Conservation (phyloP, 2,888 invertebrate genomes). For the Synergus japonicus region DNA sequence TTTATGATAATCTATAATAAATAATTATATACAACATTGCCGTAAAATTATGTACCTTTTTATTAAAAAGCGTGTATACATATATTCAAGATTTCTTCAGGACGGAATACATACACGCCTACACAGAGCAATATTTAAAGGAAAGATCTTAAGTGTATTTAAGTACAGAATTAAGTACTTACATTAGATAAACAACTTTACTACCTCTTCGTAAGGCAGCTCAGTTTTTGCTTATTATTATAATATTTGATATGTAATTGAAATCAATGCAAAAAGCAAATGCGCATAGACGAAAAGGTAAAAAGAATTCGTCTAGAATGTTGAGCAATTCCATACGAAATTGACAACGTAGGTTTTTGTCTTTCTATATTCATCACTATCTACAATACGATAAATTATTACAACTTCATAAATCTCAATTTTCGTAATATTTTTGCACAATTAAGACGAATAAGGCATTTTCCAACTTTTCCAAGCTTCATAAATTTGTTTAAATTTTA, state of each 20-base stretch:
- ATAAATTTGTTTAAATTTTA: background rate
- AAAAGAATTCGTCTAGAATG: constrained; percentile 16
- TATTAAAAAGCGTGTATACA: constrained; percentile 33
- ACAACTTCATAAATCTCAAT: background rate
- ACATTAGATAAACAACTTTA: background rate
- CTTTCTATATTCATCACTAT: background rate
- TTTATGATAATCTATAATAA: background rate
- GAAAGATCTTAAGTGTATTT: constrained; percentile 25
- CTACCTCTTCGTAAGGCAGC: constrained; percentile 1
- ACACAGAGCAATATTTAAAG: background rate
- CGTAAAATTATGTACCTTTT: constrained; percentile 9
- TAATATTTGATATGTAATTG: constrained; percentile 3
- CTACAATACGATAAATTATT: background rate
- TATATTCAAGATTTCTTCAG: constrained; percentile 27
- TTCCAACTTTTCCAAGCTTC: background rate
- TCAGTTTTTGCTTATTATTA: constrained; percentile 3
- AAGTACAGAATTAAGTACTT: constrained; percentile 10
- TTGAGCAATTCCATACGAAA: background rate
- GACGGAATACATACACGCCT: constrained; percentile 37
- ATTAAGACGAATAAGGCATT: background rate
- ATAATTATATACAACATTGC: background rate
- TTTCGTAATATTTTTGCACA: background rate
- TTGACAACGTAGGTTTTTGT: constrained; percentile 11
- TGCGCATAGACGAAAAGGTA: background rate
- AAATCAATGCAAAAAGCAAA: constrained; percentile 14